Conservation (phyloP, 2,888 invertebrate species). For the Osmoderma eremita region DNA sequence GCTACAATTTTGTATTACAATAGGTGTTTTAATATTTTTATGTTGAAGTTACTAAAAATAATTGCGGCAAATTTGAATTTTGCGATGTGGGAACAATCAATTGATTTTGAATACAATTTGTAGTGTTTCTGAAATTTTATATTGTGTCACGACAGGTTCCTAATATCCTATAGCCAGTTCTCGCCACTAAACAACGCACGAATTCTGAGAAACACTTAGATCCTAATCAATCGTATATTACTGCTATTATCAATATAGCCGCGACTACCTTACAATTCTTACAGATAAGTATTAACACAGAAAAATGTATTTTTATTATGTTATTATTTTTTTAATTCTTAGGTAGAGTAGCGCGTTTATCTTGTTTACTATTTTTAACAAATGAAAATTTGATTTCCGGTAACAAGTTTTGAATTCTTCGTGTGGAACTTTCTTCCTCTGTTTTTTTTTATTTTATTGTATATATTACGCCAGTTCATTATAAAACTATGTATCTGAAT, state of each 20-base stretch:
- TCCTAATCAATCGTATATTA: slow-evolving; percentile 40
- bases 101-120: no score
- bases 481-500: no score
- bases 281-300: background rate
- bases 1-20: no score
- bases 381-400: background rate
- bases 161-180: no score
- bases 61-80: no score
- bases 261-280: slow-evolving; percentile 38
- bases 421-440: background rate
- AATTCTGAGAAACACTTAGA: background rate
- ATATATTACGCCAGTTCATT: no score
- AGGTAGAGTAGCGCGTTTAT: slow-evolving; percentile 37
- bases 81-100: no score
- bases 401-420: background rate
- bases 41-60: no score
- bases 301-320: slow-evolving; percentile 13
- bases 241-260: slow-evolving; percentile 46
- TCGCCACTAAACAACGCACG: slow-evolving; percentile 34
- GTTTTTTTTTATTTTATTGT: background rate
- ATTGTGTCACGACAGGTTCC: no score
- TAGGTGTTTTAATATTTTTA: no score
- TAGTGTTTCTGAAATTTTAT: no score
- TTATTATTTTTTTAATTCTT: slow-evolving; percentile 9
- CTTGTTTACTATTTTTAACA: background rate